Conservation (phyloP, 2,797 vertebrate species). For the Adelosebastes latens region DNA sequence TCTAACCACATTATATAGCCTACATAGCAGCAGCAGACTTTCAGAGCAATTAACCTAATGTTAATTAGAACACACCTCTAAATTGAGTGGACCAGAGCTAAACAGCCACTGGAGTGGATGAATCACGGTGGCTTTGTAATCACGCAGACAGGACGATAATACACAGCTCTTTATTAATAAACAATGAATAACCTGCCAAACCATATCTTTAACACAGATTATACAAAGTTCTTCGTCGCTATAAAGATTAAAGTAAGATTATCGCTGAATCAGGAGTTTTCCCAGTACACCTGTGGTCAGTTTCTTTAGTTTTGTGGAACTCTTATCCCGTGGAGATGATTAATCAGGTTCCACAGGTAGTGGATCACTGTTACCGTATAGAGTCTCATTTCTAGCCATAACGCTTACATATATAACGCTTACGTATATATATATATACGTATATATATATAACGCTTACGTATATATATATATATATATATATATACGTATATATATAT, state of each 20-base stretch:
- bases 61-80: slow-evolving; percentile 49
- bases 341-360: background rate
- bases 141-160: background rate
- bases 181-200: background rate
- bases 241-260: background rate
- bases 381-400: background rate
- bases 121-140: slow-evolving; percentile 18
- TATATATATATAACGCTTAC: no score
- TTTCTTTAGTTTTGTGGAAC: background rate
- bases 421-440: background rate
- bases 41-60: slow-evolving; percentile 56
- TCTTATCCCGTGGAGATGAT: background rate
- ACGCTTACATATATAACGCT: no score
- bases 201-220: background rate
- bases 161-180: slow-evolving; percentile 16
- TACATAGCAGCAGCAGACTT: slow-evolving; percentile 10
- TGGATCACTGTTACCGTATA: background rate
- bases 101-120: slow-evolving; percentile 4
- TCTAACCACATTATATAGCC: background rate
- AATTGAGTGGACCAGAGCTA: slow-evolving; percentile 29
- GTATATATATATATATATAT: no score
- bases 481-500: background rate
- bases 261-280: background rate
- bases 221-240: background rate
- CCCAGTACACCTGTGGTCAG: background rate